Evolutionary conservation across 2,888 invertebrate species (phyloP).

Genomic region (Shargacucullia verbasci): DNA sequence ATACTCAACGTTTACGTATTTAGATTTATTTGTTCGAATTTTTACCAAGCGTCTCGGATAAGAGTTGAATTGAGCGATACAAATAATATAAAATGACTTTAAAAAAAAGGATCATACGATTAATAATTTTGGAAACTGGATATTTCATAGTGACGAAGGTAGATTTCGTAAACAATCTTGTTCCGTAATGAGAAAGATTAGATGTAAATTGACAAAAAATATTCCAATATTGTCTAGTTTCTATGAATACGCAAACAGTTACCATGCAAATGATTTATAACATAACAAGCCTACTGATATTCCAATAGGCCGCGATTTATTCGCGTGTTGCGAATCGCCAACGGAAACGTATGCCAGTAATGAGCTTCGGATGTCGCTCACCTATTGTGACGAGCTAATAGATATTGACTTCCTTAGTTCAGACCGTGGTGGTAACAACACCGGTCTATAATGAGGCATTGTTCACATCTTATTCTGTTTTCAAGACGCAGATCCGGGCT

Average conservation of each 20-base stretch:
- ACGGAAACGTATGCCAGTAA: constrained; percentile 86
- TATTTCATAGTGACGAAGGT: no score
- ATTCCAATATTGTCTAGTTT: constrained; percentile 6
- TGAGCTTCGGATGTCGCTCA: constrained; percentile 89
- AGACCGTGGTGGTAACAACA: constrained; percentile 78
- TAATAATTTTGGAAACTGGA: no score
- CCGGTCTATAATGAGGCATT: constrained; percentile 83
- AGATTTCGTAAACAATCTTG: no score
- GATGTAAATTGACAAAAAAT: not conserved
- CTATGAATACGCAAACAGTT: constrained; percentile 1
- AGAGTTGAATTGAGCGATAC: constrained; percentile 9
- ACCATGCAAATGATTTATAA: constrained; percentile 29
- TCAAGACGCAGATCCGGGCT: constrained; percentile 71
- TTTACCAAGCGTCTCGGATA: constrained; percentile 8
- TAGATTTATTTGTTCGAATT: constrained; percentile 20
- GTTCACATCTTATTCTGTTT: constrained; percentile 83
- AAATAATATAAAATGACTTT: not conserved
- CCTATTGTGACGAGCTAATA: constrained; percentile 88
- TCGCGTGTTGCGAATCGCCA: constrained; percentile 83
- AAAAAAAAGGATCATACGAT: no score
- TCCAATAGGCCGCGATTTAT: constrained; percentile 74
- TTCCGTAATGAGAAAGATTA: not conserved
- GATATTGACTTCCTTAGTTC: constrained; percentile 88
- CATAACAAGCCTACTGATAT: constrained; percentile 66
- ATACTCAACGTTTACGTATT: constrained; percentile 20